These are phyloP conservation scores for Heliconius eleuchia DNA, from an alignment of 1,140 invertebrate genomes.

Conservation along the genomic window DNA sequence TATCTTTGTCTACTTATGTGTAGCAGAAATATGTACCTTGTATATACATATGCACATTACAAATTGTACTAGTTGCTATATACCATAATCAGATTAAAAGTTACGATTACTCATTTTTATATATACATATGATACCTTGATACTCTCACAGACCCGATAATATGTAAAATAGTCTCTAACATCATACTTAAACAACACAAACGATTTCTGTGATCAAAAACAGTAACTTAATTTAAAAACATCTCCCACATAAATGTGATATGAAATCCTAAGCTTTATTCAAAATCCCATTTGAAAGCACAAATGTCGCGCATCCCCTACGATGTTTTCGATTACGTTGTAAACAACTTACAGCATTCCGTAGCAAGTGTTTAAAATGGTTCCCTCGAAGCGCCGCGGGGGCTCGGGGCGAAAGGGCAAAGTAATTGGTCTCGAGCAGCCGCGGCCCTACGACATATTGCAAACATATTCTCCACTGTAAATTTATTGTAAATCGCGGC, in stretches of 20 bases:
- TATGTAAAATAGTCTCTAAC: neutral
- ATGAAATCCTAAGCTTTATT: constrained; percentile 45
- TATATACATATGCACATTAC: no score
- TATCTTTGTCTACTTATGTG: no score
- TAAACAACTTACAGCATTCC: constrained; percentile 69
- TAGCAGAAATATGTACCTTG: no score
- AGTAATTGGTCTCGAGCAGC: constrained; percentile 54
- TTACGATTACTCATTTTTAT: no score
- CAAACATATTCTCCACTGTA: constrained; percentile 78
- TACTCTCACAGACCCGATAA: no score
- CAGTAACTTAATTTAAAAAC: constrained; percentile 9
- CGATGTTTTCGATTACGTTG: constrained; percentile 60
- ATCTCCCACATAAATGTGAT: constrained; percentile 33
- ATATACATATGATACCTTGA: no score
- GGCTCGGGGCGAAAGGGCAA: constrained; percentile 50
- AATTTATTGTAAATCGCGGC: constrained; percentile 77
- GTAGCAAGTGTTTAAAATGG: constrained; percentile 71
- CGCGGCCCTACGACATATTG: constrained; percentile 67
- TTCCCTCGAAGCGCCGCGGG: constrained; percentile 46
- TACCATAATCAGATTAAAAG: no score
- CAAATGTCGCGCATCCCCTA: constrained; percentile 33
- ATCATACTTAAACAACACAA: neutral
- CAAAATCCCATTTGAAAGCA: constrained; percentile 43
- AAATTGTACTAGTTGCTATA: no score
- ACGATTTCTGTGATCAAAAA: neutral